Percentiles rank a stretch among this genome's conserved stretches.
Conservation (phyloP, 2,113 vertebrate species). For the Microtus richardsoni region DNA sequence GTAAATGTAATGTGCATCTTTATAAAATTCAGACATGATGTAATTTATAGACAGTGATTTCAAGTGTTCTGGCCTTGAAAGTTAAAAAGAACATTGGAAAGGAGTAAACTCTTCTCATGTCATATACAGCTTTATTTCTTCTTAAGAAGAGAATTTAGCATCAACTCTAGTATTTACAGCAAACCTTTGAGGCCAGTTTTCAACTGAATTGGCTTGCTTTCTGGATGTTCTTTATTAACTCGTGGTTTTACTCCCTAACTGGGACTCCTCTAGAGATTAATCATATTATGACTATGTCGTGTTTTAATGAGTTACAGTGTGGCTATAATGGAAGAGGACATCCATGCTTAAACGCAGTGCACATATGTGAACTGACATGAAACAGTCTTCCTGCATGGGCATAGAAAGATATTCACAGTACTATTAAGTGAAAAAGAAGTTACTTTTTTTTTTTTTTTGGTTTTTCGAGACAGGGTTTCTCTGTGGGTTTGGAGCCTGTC, state of each 20-base stretch:
- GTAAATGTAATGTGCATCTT: background rate
- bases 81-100: slow-evolving; percentile 1
- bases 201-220: slow-evolving; percentile 50
- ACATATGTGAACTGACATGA: background rate
- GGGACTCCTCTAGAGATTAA: background rate
- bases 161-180: background rate
- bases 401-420: background rate
- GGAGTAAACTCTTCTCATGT: background rate
- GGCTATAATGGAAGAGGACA: background rate
- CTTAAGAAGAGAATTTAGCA: slow-evolving; percentile 39
- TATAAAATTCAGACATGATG: slow-evolving; percentile 21
- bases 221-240: background rate
- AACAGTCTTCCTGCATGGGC: background rate
- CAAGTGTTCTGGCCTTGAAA: slow-evolving; percentile 37
- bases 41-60: slow-evolving; percentile 12
- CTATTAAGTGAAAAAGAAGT: background rate
- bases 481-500: too few relatives aligned
- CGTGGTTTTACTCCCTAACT: background rate
- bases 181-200: background rate
- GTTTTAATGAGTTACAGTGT: background rate
- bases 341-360: background rate
- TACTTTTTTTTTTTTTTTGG: slow-evolving; percentile 13
- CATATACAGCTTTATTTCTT: background rate
- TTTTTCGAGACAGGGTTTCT: too few relatives aligned
- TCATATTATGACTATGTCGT: background rate